Evolutionary conservation across 2,113 vertebrate genomes (phyloP), one percentile per base, ranked within the genome.

Genomic region (Notiomystis cincta): DNA sequence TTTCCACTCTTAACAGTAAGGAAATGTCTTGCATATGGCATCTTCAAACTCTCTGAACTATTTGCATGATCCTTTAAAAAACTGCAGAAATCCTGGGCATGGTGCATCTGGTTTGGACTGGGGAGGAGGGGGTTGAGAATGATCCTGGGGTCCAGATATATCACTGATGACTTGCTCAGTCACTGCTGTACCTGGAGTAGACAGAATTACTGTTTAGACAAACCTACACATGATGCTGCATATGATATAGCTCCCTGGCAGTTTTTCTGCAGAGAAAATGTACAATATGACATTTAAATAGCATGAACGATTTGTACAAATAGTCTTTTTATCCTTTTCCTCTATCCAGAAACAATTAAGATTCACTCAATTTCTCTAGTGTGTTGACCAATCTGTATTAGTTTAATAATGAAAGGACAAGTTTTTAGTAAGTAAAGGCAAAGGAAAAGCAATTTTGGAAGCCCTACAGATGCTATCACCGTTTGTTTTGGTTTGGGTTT

Each of bases 301-400:
- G 13, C 7, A 5, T 18, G 67, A 51, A 2, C 30, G 21, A 40
- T 67, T 57, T 82, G 4, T 27, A 12, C 3, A 66, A 73, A 79
- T 22, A 20, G 0, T 5, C 2, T 28, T 27, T 30, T 51, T 33
- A 24, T 44, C 56, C 3, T 22, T 80, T 56, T 57, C 21, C 28
- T 70, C 15, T 50, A 19, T 33, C 7, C 16, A 47, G 28, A 70
- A 51, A 15, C 13, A 82, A n/a, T 28, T 27, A 53, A 15, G 19
- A 45, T 62, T 54, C 25, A 20, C 28, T 53, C 53, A 45, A 0
- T 28, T 4, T 45, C 37, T 33, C 17, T n/a, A 40, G n/a, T 19
- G 11, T 23, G 30, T 53, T 42, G 14, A 70, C 5, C 0, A 2
- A 15, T 3, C 0, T 12, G 14, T 38, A 45, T 28, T 66, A 42